Evolutionary conservation across 1,140 invertebrate genomes (phyloP).

Genomic region (Chrysopa pallens): DNA sequence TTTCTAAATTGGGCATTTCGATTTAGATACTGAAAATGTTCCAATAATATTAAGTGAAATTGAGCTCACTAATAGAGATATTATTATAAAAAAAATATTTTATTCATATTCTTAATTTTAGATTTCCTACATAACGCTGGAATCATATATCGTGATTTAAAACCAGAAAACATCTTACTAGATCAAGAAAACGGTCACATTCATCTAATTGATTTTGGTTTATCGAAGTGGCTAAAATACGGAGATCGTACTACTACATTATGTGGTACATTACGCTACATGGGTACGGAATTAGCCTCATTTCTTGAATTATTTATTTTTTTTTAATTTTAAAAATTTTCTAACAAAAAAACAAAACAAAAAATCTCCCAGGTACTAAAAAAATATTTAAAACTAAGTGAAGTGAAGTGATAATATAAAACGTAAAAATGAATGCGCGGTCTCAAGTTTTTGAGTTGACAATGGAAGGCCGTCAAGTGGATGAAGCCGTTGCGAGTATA

Average conservation of each 20-base stretch:
- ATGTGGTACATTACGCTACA: constrained; percentile 81
- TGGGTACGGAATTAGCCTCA: constrained; percentile 42
- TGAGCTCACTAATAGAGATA: neutral
- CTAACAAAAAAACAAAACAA: too few species aligned
- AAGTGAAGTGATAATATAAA: too few species aligned
- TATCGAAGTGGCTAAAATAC: constrained; percentile 73
- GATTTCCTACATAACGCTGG: constrained; percentile 86
- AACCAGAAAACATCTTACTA: constrained; percentile 80
- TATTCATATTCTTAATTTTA: constrained; percentile 20
- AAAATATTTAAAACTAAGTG: too few species aligned
- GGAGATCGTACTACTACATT: constrained; percentile 63
- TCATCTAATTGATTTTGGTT: constrained; percentile 79
- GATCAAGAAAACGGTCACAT: constrained; percentile 53
- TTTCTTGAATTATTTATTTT: neutral
- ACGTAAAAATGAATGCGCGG: constrained; percentile 62
- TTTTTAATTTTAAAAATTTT: neutral
- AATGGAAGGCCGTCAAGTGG: constrained; percentile 83
- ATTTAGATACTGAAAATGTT: too few species aligned
- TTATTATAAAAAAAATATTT: constrained; percentile 3
- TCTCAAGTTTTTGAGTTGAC: constrained; percentile 74
- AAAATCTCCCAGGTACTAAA: too few species aligned
- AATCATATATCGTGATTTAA: constrained; percentile 78
- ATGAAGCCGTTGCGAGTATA: constrained; percentile 83
- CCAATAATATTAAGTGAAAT: neutral
- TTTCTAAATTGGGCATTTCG: too few species aligned